These are phyloP conservation scores for Diaperis boleti DNA, from an alignment of 2,888 invertebrate genomes.

Conservation along the genomic window DNA sequence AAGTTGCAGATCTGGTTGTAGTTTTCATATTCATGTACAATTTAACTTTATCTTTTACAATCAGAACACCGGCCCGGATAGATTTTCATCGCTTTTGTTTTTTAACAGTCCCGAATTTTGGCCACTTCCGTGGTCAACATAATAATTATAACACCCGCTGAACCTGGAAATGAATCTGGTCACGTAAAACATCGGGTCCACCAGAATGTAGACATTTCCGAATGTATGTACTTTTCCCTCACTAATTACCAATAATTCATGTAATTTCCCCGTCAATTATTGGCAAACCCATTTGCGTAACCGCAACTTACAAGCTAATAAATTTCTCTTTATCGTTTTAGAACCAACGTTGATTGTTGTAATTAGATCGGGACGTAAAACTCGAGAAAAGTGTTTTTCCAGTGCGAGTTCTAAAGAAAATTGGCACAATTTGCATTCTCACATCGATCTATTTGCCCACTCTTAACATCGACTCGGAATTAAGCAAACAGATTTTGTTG, in stretches of 20 bases:
- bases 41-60: no score
- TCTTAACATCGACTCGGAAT: conserved; percentile 15
- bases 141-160: not conserved
- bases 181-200: not conserved
- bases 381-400: conserved; percentile 30
- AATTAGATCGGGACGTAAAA: conserved; percentile 30
- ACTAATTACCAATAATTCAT: conserved; percentile 33
- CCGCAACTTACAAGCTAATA: conserved; percentile 35
- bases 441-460: conserved; percentile 12
- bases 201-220: conserved; percentile 1
- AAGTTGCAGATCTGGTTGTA: no score
- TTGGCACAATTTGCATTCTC: conserved; percentile 16
- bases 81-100: no score
- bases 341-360: conserved; percentile 36
- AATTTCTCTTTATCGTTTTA: conserved; percentile 36
- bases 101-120: no score
- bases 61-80: no score
- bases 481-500: conserved; percentile 5
- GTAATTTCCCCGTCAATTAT: conserved; percentile 34
- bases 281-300: conserved; percentile 34
- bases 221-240: conserved; percentile 2
- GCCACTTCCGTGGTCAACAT: not conserved
- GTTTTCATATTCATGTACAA: no score
- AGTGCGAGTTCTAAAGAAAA: conserved; percentile 7
- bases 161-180: not conserved